These are phyloP conservation scores for Drosophila lutescens DNA, from an alignment of 2,888 invertebrate genomes.

Conservation along the genomic window DNA sequence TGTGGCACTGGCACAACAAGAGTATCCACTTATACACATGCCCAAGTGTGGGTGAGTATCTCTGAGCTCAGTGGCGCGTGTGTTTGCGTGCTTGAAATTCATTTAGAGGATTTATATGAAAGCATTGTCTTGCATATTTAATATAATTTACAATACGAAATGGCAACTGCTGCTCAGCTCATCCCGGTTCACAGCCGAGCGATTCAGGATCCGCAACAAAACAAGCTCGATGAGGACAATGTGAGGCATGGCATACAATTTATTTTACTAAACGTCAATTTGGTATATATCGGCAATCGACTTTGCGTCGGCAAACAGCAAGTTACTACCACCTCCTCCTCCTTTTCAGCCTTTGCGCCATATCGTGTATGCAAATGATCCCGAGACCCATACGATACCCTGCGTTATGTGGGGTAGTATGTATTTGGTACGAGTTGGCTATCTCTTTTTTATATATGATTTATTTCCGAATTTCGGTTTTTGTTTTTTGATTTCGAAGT, in stretches of 20 bases:
- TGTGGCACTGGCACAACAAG: slow-evolving; percentile 5
- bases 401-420: neutral
- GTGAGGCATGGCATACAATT: slow-evolving; percentile 60
- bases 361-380: slow-evolving; percentile 53
- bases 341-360: slow-evolving; percentile 23
- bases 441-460: too few relatives aligned
- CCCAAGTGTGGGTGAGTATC: slow-evolving; percentile 15
- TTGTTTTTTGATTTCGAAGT: too few relatives aligned
- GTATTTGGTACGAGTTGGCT: too few relatives aligned
- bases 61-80: slow-evolving; percentile 64
- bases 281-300: slow-evolving; percentile 69
- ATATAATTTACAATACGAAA: slow-evolving; percentile 72
- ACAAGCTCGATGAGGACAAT: slow-evolving; percentile 21
- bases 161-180: slow-evolving; percentile 44
- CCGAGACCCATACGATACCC: slow-evolving; percentile 17
- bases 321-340: slow-evolving; percentile 31
- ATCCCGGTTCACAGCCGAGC: neutral
- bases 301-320: slow-evolving; percentile 55
- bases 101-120: slow-evolving; percentile 77
- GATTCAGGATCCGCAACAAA: slow-evolving; percentile 26
- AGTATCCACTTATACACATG: slow-evolving; percentile 19
- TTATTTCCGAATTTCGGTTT: too few relatives aligned
- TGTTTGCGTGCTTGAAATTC: slow-evolving; percentile 82
- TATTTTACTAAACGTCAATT: slow-evolving; percentile 81
- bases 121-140: slow-evolving; percentile 78